These are phyloP conservation scores for Chrysomela aeneicollis DNA, from an alignment of 2,888 invertebrate genomes.

Conservation along the genomic window DNA sequence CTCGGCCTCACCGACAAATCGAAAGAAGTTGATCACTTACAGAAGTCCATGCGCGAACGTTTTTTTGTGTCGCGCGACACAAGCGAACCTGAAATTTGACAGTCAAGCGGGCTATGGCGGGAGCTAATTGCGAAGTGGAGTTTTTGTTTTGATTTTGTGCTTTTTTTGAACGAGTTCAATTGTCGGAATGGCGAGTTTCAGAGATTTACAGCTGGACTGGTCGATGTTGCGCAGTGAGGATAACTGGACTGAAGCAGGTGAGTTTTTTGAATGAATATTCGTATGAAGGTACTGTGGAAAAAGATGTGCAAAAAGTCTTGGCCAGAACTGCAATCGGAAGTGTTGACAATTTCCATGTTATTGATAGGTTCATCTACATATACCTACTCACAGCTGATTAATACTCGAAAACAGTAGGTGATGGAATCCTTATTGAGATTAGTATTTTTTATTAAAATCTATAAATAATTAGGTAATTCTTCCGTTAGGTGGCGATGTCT, in stretches of 20 bases:
- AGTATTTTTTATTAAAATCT: no score
- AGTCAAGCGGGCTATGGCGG: neutral
- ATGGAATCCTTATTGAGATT: no score
- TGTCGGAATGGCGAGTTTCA: constrained; percentile 68
- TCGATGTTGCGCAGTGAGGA: constrained; percentile 64
- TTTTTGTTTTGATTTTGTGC: constrained; percentile 14
- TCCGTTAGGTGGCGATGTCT: no score
- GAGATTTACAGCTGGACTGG: constrained; percentile 73
- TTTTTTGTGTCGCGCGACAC: neutral
- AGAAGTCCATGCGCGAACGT: neutral
- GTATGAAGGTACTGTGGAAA: neutral
- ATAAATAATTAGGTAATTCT: no score
- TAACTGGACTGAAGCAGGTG: constrained; percentile 71
- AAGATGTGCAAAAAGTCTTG: neutral
- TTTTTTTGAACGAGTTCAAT: constrained; percentile 17
- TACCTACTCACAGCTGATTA: no score
- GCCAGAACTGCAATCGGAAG: no score
- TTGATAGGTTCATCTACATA: no score
- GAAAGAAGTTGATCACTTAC: constrained; percentile 12
- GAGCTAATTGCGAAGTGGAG: neutral
- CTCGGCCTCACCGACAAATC: constrained; percentile 25
- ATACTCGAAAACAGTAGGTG: no score
- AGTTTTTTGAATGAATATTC: constrained; percentile 47
- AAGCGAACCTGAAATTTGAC: neutral
- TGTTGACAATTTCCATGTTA: no score